phyloP scores from a whole-genome alignment of 2,113 vertebrate species.

The Lepus timidus region DNA sequence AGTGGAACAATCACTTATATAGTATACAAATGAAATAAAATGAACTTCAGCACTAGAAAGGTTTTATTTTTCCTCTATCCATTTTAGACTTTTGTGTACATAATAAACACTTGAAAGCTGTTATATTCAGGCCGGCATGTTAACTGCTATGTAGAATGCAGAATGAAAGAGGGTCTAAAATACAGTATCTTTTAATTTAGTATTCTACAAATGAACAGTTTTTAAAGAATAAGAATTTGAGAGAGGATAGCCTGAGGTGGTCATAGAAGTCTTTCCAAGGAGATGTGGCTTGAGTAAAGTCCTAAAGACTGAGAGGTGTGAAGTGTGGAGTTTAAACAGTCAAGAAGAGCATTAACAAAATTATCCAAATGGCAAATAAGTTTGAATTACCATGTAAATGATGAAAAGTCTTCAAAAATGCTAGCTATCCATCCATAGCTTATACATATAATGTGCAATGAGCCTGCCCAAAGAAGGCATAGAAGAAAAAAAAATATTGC shows the following conservation, averaged over 20 bases:
- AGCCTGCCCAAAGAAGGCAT: neutral
- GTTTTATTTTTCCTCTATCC: neutral
- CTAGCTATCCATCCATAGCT: neutral
- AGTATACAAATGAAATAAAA: constrained; percentile 22
- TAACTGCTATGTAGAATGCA: neutral
- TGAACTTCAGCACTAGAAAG: neutral
- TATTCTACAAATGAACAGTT: no score
- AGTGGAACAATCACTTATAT: neutral
- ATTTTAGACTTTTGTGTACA: constrained; percentile 29
- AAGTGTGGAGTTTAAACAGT: neutral
- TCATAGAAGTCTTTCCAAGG: neutral
- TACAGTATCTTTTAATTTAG: neutral
- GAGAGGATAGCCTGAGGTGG: neutral
- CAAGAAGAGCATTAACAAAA: neutral
- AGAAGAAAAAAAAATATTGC: neutral
- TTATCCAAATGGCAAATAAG: neutral
- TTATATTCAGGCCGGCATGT: neutral
- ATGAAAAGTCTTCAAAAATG: constrained; percentile 28
- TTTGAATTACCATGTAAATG: neutral
- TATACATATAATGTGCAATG: neutral
- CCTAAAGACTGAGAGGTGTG: constrained; percentile 5
- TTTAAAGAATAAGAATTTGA: neutral
- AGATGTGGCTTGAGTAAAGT: neutral
- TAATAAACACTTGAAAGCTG: constrained; percentile 10
- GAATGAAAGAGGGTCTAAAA: neutral